Evolutionary conservation across 2,113 vertebrate species (phyloP).

Genomic region (Hyperopisus bebe): DNA sequence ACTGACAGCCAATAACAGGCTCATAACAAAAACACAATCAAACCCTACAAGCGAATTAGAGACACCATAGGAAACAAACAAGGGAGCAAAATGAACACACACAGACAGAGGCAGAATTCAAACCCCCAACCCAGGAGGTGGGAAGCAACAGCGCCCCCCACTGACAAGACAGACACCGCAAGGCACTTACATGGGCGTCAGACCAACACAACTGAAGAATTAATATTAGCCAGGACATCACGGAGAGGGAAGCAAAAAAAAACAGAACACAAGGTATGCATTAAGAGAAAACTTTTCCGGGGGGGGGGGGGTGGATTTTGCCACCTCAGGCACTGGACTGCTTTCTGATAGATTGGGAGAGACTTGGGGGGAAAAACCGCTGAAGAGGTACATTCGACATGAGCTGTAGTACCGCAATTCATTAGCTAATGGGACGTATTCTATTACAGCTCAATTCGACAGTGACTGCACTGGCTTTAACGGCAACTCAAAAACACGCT

Average conservation of each 20-base stretch:
- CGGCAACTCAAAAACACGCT: background rate
- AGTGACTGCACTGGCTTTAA: background rate
- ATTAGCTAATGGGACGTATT: constrained; percentile 33
- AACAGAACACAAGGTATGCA: background rate
- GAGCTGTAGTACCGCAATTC: constrained; percentile 27
- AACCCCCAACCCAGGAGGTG: background rate
- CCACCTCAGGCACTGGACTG: background rate
- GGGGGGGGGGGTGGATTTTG: background rate
- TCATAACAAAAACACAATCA: background rate
- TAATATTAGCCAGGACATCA: background rate
- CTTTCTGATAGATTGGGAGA: background rate
- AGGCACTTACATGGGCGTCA: background rate
- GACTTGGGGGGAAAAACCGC: background rate
- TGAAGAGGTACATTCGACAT: background rate
- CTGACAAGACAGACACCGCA: background rate
- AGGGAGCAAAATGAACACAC: background rate
- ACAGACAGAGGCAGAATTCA: background rate
- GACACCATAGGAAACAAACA: background rate
- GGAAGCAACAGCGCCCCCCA: background rate
- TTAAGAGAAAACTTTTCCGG: background rate
- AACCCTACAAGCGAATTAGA: background rate
- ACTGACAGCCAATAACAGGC: background rate
- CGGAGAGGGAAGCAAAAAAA: background rate
- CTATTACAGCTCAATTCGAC: background rate
- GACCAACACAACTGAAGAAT: background rate